These are phyloP conservation scores for Henricia sp. DNA, from an alignment of 53 echinoderm and acorn worm genomes.

Conservation along the genomic window DNA sequence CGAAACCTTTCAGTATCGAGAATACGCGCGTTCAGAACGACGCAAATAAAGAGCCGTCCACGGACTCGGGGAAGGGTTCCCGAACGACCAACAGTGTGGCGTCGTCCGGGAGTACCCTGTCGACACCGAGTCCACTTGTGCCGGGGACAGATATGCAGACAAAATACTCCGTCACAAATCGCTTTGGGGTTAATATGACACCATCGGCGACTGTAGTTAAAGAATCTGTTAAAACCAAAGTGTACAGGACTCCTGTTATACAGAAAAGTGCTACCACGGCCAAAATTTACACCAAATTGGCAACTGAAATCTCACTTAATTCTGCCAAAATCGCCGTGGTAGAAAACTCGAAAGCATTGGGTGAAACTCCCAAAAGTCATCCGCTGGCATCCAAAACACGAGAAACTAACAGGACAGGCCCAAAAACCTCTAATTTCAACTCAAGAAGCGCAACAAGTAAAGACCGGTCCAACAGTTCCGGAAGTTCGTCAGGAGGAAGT, in stretches of 20 bases:
- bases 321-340: conserved; percentile 14
- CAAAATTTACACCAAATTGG: not conserved
- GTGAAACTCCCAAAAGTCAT: not conserved
- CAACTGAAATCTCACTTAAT: conserved; percentile 26
- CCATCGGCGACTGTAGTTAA: conserved; percentile 70
- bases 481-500: conserved; percentile 12
- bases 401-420: not conserved
- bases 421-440: not conserved
- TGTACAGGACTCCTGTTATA: not conserved
- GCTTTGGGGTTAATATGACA: conserved; percentile 77
- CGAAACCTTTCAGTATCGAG: conserved; percentile 78
- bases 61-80: conserved; percentile 91
- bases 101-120: conserved; percentile 70
- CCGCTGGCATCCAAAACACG: not conserved
- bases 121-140: conserved; percentile 87
- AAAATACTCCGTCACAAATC: conserved; percentile 55
- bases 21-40: conserved; percentile 65
- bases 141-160: conserved; percentile 26
- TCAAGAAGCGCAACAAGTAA: not conserved
- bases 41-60: conserved; percentile 74
- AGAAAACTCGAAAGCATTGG: not conserved
- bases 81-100: conserved; percentile 73
- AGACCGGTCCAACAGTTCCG: not conserved
- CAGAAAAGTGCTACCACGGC: not conserved
- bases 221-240: conserved; percentile 26